Conservation (phyloP, 2,888 invertebrate species). For the Dyspetes luteomarginatus region DNA sequence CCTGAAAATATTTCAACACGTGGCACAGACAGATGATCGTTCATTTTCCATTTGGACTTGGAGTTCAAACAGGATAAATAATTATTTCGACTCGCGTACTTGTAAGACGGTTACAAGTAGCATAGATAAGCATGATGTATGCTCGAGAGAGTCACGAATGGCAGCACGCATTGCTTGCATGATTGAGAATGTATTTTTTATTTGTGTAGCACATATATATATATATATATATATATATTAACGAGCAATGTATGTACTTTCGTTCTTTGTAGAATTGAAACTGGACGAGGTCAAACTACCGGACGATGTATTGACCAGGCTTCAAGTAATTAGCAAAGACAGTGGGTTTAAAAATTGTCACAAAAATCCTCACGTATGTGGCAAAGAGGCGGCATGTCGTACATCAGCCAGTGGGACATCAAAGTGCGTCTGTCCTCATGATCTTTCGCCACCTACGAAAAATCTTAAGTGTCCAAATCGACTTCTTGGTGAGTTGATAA, state of each 20-base stretch:
- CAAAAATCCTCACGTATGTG: slow-evolving; percentile 84
- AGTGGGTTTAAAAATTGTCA: slow-evolving; percentile 75
- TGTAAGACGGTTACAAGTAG: slow-evolving; percentile 9
- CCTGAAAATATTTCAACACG: background rate
- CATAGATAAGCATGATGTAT: slow-evolving; percentile 12
- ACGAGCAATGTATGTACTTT: slow-evolving; percentile 11
- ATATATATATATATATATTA: background rate
- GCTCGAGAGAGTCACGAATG: background rate
- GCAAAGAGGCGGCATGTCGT: slow-evolving; percentile 87
- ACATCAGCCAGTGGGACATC: slow-evolving; percentile 84
- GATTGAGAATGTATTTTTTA: background rate
- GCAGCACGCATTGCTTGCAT: background rate
- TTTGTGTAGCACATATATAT: too few relatives aligned
- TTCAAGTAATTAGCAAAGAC: slow-evolving; percentile 63
- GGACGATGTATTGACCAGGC: slow-evolving; percentile 65
- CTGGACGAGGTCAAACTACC: slow-evolving; percentile 62
- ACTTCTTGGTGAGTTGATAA: slow-evolving; percentile 84
- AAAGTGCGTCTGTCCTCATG: slow-evolving; percentile 88
- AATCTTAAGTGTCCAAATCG: slow-evolving; percentile 87
- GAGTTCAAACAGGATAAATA: slow-evolving; percentile 6
- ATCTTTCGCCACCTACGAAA: slow-evolving; percentile 86
- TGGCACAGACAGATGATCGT: slow-evolving; percentile 10
- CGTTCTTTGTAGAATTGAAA: slow-evolving; percentile 70
- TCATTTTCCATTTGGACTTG: background rate
- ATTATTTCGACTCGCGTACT: slow-evolving; percentile 1